phyloP scores from a whole-genome alignment of 2,888 invertebrate genomes.

The Sylvicola cinctus region DNA sequence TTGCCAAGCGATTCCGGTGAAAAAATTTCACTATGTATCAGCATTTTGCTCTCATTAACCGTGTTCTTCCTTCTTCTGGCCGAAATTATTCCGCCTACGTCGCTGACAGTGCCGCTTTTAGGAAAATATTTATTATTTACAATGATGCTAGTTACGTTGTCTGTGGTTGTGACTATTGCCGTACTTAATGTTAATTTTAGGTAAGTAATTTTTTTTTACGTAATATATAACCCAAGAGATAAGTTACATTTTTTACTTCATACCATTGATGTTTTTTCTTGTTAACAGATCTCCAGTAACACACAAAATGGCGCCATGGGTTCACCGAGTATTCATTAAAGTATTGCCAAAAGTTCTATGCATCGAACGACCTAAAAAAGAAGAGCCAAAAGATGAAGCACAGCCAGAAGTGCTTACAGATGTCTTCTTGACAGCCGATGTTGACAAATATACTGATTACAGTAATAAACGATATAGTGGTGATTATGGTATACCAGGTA shows the following conservation, averaged over 20 bases:
- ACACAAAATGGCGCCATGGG: slow-evolving; percentile 83
- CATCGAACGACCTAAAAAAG: slow-evolving; percentile 74
- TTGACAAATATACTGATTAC: slow-evolving; percentile 41
- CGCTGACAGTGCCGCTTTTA: slow-evolving; percentile 73
- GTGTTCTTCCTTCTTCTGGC: slow-evolving; percentile 86
- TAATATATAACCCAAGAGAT: not conserved
- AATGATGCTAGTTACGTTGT: slow-evolving; percentile 83
- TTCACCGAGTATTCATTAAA: slow-evolving; percentile 66
- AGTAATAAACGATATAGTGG: slow-evolving; percentile 38
- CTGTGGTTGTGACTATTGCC: slow-evolving; percentile 82
- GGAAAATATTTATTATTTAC: slow-evolving; percentile 87
- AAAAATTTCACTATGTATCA: slow-evolving; percentile 91
- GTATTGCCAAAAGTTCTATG: slow-evolving; percentile 69
- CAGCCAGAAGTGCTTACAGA: slow-evolving; percentile 53
- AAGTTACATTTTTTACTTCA: not conserved
- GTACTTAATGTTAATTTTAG: slow-evolving; percentile 83
- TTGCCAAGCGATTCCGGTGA: slow-evolving; percentile 95
- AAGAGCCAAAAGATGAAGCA: slow-evolving; percentile 37
- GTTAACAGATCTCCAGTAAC: slow-evolving; percentile 69
- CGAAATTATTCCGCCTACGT: slow-evolving; percentile 88
- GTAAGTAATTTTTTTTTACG: slow-evolving; percentile 12
- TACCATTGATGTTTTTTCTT: not conserved
- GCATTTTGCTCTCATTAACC: slow-evolving; percentile 77
- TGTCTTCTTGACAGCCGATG: slow-evolving; percentile 46
- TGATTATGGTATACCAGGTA: slow-evolving; percentile 51